Base-by-base conservation (phyloP, 2,797 vertebrate species). In the Sebastes miniatus region DNA sequence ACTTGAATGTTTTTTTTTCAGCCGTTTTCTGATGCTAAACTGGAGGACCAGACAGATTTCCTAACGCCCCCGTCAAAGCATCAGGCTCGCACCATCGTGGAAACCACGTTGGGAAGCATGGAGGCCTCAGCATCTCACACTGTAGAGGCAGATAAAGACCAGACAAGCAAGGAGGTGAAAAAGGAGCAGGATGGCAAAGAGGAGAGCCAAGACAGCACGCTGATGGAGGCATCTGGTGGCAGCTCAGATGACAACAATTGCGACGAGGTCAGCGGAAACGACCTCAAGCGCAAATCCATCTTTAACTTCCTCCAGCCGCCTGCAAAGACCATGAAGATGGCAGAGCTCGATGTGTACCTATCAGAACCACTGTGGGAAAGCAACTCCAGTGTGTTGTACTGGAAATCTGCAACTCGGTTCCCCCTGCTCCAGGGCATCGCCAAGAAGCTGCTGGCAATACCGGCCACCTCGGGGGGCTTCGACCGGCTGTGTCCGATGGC, bases 401-500 rank as follows among this genome's bases (percentile, higher is more conserved):
- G 96, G 96, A 94, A 88, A 81, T 86, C 83, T 13, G 95, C 95
- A 0, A 5, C 31, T 10, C 80, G 87, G 2, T 96, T 95, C 36
- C 95, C 95, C 0, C 39, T 66, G 24, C 92, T 96, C 4, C 95
- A 88, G 72, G 69, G 27, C 20, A 47, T 94, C 2, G 93, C 94
- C 68, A 93, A 89, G 76, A 95, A 89, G 72, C 89, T 96, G 29
- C 81, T 96, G 76, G 90, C 93, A 0, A 74, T 92, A 3, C 96
- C 95, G 0, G 94, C 95, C 36, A 94, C 95, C 20, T 94, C 94
- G 0, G 94, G 95, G 9, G 95, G 96, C 31, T 96, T 96, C 2
- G 94, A 95, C 62, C 87, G 93, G 6, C 93, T 96, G 13, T 95
- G 87, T 80, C 94, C 94, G 6, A 85, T 95, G 88, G 94, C 95